phyloP scores from a whole-genome alignment of 2,113 vertebrate genomes.

The Grantiella picta region DNA sequence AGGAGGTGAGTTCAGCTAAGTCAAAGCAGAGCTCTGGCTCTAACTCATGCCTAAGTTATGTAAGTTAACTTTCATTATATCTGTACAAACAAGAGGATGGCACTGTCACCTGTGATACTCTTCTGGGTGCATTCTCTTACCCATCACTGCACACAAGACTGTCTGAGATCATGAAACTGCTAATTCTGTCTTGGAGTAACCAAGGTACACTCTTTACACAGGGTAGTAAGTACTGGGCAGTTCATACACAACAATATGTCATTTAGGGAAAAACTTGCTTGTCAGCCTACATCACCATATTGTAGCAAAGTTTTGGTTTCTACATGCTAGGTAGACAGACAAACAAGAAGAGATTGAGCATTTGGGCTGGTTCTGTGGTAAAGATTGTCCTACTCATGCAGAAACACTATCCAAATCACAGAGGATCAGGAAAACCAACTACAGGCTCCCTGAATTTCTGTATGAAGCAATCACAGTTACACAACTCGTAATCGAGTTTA shows the following conservation, averaged over 20 bases:
- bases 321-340: not conserved
- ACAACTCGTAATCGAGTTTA: constrained; percentile 13
- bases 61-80: not conserved
- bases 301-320: not conserved
- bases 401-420: not conserved
- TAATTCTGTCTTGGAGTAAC: not conserved
- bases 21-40: not conserved
- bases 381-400: not conserved
- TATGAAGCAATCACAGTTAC: constrained; percentile 28
- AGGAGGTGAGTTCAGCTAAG: not conserved
- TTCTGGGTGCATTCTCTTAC: not conserved
- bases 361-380: not conserved
- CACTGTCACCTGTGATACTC: not conserved
- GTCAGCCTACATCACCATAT: not conserved
- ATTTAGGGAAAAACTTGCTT: not conserved
- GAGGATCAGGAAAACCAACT: not conserved
- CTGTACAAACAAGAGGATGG: not conserved
- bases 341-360: not conserved
- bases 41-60: not conserved
- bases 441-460: not conserved
- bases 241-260: fast-evolving
- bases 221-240: not conserved
- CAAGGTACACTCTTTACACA: not conserved
- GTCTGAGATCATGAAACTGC: not conserved
- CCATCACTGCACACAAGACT: not conserved